phyloP scores from a whole-genome alignment of 2,888 invertebrate genomes.

The Eupithecia pulchellata region DNA sequence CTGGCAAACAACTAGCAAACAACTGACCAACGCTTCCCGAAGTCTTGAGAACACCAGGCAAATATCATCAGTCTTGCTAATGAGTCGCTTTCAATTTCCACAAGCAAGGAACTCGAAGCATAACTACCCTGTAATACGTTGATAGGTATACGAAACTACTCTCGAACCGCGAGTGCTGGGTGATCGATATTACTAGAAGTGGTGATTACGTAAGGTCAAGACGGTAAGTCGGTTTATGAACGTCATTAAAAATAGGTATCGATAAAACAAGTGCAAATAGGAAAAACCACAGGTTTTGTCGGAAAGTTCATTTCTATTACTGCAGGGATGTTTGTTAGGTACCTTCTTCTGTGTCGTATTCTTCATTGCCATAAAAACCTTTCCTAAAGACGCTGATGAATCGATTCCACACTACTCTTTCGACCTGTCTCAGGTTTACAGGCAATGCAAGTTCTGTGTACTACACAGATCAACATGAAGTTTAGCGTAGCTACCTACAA shows the following conservation, averaged over 20 bases:
- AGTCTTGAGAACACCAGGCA: neutral
- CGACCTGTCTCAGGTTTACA: too few species aligned
- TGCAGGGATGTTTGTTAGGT: too few species aligned
- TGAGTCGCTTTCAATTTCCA: neutral
- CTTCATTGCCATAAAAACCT: too few species aligned
- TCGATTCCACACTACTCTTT: too few species aligned
- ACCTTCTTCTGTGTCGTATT: too few species aligned
- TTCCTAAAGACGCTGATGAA: too few species aligned
- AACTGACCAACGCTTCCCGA: neutral
- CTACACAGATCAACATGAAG: too few species aligned
- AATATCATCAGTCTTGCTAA: neutral
- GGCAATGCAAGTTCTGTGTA: too few species aligned
- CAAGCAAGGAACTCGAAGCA: neutral
- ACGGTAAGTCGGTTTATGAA: neutral
- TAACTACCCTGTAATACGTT: neutral
- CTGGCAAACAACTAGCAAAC: constrained; percentile 9
- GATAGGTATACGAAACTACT: neutral
- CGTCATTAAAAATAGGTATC: neutral
- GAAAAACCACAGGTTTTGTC: neutral
- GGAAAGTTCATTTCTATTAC: too few species aligned
- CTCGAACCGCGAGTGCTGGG: neutral
- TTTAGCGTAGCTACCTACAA: too few species aligned
- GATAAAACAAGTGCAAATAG: neutral
- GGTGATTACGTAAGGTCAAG: neutral
- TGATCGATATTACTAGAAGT: neutral